These are phyloP conservation scores for Synanceia verrucosa DNA, from an alignment of 2,797 vertebrate species.

Conservation along the genomic window DNA sequence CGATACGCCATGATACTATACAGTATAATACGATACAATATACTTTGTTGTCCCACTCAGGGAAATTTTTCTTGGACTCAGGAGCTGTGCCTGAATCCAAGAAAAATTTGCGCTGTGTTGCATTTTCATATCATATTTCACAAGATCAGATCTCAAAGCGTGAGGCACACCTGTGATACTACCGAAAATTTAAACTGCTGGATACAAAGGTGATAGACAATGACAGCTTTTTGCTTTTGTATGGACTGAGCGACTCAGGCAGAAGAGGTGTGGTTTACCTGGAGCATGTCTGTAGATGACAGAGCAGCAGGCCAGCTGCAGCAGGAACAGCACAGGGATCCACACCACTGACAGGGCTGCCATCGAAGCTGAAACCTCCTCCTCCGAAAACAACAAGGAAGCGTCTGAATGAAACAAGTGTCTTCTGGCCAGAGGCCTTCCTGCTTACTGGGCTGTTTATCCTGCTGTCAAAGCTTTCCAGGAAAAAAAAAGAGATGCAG, in stretches of 20 bases:
- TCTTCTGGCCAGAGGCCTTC: background rate
- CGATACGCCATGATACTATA: too few relatives aligned
- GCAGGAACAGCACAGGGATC: constrained; percentile 52
- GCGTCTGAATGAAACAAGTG: background rate
- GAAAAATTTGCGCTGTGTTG: too few relatives aligned
- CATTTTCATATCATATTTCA: too few relatives aligned
- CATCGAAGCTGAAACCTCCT: constrained; percentile 41
- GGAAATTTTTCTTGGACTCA: too few relatives aligned
- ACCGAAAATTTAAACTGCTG: background rate
- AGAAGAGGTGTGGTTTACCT: constrained; percentile 60
- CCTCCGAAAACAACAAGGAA: background rate
- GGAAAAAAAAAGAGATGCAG: background rate
- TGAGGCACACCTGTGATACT: background rate
- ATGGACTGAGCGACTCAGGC: background rate
- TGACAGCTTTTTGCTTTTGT: background rate
- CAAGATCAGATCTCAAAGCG: background rate
- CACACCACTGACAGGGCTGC: constrained; percentile 37
- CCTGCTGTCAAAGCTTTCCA: background rate
- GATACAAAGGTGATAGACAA: background rate
- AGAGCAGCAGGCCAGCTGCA: constrained; percentile 55
- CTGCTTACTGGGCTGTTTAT: background rate
- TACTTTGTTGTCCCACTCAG: too few relatives aligned
- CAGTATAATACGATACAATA: too few relatives aligned
- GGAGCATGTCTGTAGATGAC: constrained; percentile 41
- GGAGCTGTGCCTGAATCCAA: too few relatives aligned